Conservation (phyloP, 2,797 vertebrate species). For the Acanthurus lineatus region DNA sequence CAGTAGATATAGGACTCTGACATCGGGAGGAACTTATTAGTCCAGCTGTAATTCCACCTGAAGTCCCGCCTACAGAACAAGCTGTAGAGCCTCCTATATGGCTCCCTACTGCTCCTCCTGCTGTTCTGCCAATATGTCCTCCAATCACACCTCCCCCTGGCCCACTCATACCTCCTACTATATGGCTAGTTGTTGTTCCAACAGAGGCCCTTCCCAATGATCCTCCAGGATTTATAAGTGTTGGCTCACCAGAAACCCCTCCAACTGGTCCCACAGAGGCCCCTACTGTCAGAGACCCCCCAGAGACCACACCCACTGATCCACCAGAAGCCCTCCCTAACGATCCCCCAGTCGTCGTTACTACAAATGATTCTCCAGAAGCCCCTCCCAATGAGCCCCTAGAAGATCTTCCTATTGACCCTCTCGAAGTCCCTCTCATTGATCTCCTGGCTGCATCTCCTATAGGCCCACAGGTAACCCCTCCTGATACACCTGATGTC, state of each 20-base stretch:
- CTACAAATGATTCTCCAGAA: slow-evolving; percentile 48
- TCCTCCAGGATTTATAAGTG: slow-evolving; percentile 39
- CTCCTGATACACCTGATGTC: slow-evolving; percentile 49
- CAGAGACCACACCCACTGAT: slow-evolving; percentile 45
- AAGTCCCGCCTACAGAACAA: slow-evolving; percentile 58
- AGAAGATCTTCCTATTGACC: slow-evolving; percentile 48
- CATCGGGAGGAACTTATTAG: slow-evolving; percentile 73
- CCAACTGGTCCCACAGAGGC: slow-evolving; percentile 43
- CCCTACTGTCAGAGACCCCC: slow-evolving; percentile 42
- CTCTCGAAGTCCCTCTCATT: slow-evolving; percentile 49
- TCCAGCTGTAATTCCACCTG: slow-evolving; percentile 71
- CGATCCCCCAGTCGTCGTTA: slow-evolving; percentile 52
- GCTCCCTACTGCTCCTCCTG: slow-evolving; percentile 57
- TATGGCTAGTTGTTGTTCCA: slow-evolving; percentile 63
- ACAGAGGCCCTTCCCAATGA: slow-evolving; percentile 51
- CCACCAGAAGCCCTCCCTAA: slow-evolving; percentile 49
- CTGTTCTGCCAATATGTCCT: slow-evolving; percentile 58
- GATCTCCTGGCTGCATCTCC: slow-evolving; percentile 65
- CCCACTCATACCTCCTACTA: slow-evolving; percentile 52
- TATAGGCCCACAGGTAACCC: slow-evolving; percentile 50
- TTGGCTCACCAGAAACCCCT: slow-evolving; percentile 50
- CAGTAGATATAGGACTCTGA: slow-evolving; percentile 83
- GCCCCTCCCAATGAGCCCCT: slow-evolving; percentile 42
- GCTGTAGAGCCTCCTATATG: slow-evolving; percentile 63
- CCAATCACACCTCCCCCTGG: slow-evolving; percentile 54